These are phyloP conservation scores for Cebidichthys violaceus DNA, from an alignment of 2,113 vertebrate species.

Conservation along the genomic window DNA sequence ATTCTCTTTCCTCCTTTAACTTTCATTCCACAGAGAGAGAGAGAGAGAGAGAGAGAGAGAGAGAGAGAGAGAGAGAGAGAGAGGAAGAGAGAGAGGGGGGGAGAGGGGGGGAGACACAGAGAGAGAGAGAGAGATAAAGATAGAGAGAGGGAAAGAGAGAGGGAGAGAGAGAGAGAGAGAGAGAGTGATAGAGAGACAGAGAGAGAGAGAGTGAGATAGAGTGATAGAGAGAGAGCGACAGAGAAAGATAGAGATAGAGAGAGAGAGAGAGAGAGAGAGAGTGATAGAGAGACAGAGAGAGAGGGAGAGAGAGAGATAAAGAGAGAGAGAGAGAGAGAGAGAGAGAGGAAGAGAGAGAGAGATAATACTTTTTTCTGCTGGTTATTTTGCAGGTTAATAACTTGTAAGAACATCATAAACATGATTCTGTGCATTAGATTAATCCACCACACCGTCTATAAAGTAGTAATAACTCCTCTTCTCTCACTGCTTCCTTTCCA, in stretches of 20 bases:
- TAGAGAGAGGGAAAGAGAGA: neutral
- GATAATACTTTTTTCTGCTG: too few species aligned
- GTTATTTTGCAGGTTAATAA: neutral
- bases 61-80: slow-evolving; percentile 6
- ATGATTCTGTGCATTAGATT: neutral
- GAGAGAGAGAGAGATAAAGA: neutral
- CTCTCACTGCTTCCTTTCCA: too few species aligned
- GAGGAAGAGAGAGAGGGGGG: neutral
- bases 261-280: slow-evolving; percentile 9
- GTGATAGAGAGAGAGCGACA: neutral
- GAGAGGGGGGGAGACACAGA: neutral
- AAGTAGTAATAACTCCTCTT: neutral
- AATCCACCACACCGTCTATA: neutral
- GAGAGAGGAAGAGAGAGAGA: neutral
- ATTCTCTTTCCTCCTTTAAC: slow-evolving; percentile 35
- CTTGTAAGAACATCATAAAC: neutral
- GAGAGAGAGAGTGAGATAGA: neutral
- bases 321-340: neutral
- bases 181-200: neutral
- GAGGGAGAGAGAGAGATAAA: neutral
- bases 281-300: neutral
- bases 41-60: neutral
- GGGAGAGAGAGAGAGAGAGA: neutral
- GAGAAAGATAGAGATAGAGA: neutral
- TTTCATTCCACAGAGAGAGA: slow-evolving; percentile 41